Percentiles rank a stretch among this genome's conserved stretches.
Evolutionary conservation across 2,113 vertebrate genomes (phyloP).

Genomic region (Campylomormyrus tamandua): DNA sequence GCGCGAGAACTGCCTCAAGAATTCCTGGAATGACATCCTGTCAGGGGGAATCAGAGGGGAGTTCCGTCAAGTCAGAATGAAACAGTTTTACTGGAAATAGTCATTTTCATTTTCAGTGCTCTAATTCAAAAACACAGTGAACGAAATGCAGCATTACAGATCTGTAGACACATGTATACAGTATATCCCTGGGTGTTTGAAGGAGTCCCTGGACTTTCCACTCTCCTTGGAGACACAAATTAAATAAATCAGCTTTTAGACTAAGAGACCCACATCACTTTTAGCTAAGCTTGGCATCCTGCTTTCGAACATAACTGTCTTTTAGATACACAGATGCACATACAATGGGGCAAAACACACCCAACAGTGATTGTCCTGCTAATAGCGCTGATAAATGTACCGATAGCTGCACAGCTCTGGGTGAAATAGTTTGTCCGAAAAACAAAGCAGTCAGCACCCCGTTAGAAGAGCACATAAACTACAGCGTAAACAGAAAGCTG

Average conservation of each 20-base stretch:
- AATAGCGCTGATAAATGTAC: neutral
- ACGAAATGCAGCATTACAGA: neutral
- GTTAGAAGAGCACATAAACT: neutral
- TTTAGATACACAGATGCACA: neutral
- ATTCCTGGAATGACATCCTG: slow-evolving; percentile 79
- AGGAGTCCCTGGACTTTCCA: neutral
- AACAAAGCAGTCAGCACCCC: neutral
- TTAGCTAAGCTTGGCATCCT: neutral
- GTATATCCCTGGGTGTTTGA: neutral
- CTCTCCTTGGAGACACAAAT: neutral
- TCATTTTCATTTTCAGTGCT: neutral
- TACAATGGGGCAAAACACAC: neutral
- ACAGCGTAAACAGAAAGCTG: neutral
- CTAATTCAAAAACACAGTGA: neutral
- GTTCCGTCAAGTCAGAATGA: neutral
- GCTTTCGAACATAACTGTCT: neutral
- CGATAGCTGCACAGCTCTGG: neutral
- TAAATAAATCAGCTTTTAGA: neutral
- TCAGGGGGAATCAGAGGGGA: neutral
- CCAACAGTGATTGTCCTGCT: neutral
- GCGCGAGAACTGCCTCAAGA: slow-evolving; percentile 68
- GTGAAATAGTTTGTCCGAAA: neutral
- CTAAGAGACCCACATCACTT: neutral
- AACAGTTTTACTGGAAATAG: neutral
- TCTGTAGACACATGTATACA: neutral